Percentiles rank a stretch among this genome's conserved stretches.
Conservation (phyloP, 2,888 invertebrate species). For the Lycaena phlaeas region DNA sequence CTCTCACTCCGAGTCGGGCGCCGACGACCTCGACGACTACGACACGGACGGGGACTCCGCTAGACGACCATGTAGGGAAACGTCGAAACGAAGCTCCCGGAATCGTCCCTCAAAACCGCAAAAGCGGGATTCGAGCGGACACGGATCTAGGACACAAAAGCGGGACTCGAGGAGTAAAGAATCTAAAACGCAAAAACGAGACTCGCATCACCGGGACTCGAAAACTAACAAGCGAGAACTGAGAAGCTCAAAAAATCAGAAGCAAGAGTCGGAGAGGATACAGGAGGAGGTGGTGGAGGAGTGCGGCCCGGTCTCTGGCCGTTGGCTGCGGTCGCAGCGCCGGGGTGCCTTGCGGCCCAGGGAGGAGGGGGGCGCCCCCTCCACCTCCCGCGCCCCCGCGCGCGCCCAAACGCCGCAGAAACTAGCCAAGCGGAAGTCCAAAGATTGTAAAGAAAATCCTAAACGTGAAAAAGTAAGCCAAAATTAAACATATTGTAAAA, state of each 20-base stretch:
- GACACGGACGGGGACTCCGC: constrained; percentile 20
- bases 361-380: neutral
- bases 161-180: neutral
- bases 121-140: neutral
- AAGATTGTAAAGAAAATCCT: neutral
- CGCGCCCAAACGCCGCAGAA: neutral
- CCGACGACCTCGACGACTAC: constrained; percentile 14
- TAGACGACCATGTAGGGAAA: neutral
- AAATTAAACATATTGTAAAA: neutral
- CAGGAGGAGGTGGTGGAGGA: neutral
- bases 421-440: neutral
- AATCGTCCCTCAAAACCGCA: too few species aligned
- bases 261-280: neutral
- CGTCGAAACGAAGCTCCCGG: too few species aligned
- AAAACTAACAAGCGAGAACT: neutral
- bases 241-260: neutral
- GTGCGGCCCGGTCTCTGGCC: neutral
- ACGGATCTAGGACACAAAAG: neutral
- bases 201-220: too few species aligned
- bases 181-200: neutral
- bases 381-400: neutral
- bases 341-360: neutral
- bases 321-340: neutral
- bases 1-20: neutral
- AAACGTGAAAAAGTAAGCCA: neutral